A percentile compares a stretch with the other conserved stretches of the same genome.
Conservation (phyloP, 1,140 invertebrate species). For the Pomphorhynchus laevis region DNA sequence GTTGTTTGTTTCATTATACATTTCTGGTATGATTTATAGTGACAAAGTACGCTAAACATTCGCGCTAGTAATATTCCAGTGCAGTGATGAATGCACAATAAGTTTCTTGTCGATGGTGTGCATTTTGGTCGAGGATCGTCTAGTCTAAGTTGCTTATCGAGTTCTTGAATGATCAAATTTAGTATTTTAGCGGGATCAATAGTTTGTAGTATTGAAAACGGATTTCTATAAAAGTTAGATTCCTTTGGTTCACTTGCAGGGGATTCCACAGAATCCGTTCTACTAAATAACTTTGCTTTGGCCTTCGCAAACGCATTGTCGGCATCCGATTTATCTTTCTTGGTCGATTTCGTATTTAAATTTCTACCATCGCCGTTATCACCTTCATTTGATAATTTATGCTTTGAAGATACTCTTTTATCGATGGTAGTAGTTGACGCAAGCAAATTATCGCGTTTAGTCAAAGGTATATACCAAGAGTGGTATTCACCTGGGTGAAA, state of each 20-base stretch:
- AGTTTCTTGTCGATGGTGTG: constrained; percentile 26
- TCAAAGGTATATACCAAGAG: constrained; percentile 4
- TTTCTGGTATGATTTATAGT: constrained; percentile 24
- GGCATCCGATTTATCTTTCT: neutral
- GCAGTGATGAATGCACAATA: constrained; percentile 31
- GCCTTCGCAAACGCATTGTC: neutral
- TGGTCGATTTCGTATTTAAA: neutral
- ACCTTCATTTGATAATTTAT: neutral
- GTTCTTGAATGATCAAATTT: neutral
- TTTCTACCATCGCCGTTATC: neutral
- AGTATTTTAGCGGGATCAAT: neutral
- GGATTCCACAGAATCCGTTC: neutral
- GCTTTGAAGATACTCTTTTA: neutral
- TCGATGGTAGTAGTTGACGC: neutral
- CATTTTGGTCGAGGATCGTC: constrained; percentile 26
- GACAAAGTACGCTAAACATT: constrained; percentile 28
- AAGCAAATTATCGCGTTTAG: neutral
- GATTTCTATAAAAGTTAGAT: neutral
- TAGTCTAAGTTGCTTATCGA: neutral
- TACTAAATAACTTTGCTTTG: neutral
- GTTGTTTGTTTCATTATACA: constrained; percentile 25
- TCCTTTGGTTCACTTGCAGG: neutral
- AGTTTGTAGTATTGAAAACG: neutral
- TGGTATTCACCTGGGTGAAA: constrained; percentile 7
- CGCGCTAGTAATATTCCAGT: constrained; percentile 29